Evolutionary conservation across 2,888 invertebrate genomes (phyloP).

Genomic region (Entomobrya multifasciata): DNA sequence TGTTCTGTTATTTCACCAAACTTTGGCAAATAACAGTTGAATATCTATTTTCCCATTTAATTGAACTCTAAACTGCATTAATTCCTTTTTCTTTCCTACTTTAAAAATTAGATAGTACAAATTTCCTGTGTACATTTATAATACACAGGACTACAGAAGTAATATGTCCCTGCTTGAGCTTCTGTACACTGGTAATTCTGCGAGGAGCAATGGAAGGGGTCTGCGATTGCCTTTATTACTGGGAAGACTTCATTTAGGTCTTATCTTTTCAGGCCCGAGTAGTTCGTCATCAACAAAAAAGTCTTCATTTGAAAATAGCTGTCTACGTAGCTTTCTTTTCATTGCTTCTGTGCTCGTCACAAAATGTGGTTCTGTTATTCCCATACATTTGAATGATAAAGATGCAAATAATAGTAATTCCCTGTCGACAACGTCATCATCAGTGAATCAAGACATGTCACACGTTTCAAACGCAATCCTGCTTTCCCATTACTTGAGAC

Average conservation of each 20-base stretch:
- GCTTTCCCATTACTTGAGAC: background rate
- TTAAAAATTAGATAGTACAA: too few species aligned
- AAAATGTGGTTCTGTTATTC: constrained; percentile 51
- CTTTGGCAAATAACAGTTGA: background rate
- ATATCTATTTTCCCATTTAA: background rate
- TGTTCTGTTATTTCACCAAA: too few species aligned
- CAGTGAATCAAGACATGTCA: background rate
- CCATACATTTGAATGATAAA: background rate
- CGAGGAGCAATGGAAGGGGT: constrained; percentile 37
- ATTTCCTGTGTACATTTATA: background rate
- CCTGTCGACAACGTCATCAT: background rate
- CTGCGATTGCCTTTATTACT: constrained; percentile 49
- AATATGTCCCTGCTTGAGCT: constrained; percentile 54
- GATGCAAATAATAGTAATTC: constrained; percentile 11
- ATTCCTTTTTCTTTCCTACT: background rate
- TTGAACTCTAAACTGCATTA: background rate
- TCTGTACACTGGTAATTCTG: constrained; percentile 23
- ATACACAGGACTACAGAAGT: background rate
- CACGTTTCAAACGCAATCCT: too few species aligned
- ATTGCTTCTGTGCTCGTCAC: constrained; percentile 45
- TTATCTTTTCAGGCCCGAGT: constrained; percentile 48
- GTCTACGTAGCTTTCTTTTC: constrained; percentile 52
- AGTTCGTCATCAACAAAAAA: constrained; percentile 46
- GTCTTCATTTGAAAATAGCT: constrained; percentile 27
- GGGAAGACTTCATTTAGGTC: constrained; percentile 54